phyloP scores from a whole-genome alignment of 2,113 vertebrate genomes.

The Zapornia atra region DNA sequence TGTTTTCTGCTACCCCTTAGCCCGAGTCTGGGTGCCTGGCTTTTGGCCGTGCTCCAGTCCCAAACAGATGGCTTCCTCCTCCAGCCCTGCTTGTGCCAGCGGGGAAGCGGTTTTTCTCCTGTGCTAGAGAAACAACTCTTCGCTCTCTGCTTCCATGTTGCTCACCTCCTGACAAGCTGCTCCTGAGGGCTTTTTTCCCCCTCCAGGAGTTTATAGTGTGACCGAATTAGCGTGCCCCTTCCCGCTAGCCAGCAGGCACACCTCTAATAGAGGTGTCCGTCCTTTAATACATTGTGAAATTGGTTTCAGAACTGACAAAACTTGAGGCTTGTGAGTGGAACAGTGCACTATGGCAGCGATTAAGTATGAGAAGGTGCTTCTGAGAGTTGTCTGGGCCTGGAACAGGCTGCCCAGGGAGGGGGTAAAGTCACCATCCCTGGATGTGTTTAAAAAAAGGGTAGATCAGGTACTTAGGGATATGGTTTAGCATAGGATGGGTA shows the following conservation, averaged over 20 bases:
- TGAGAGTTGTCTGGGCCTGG: too few species aligned
- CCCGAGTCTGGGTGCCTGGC: neutral
- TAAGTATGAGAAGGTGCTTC: too few species aligned
- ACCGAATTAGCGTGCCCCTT: fast-evolving
- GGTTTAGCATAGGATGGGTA: too few species aligned
- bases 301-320: fast-evolving
- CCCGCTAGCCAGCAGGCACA: neutral
- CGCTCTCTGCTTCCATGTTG: fast-evolving
- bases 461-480: too few species aligned
- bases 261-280: neutral
- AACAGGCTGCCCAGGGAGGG: too few species aligned
- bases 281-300: neutral
- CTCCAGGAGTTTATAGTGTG: neutral
- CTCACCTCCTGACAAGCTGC: neutral
- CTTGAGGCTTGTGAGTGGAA: neutral
- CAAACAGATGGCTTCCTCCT: neutral
- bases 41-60: neutral
- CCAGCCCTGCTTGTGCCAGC: neutral
- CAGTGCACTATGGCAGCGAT: too few species aligned
- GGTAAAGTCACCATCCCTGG: too few species aligned
- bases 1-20: neutral
- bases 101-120: neutral
- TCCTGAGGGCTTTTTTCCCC: fast-evolving
- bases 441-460: too few species aligned
- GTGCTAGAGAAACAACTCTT: fast-evolving